Evolutionary conservation across 2,113 vertebrate genomes (phyloP).

Genomic region (Epinephelus fuscoguttatus): DNA sequence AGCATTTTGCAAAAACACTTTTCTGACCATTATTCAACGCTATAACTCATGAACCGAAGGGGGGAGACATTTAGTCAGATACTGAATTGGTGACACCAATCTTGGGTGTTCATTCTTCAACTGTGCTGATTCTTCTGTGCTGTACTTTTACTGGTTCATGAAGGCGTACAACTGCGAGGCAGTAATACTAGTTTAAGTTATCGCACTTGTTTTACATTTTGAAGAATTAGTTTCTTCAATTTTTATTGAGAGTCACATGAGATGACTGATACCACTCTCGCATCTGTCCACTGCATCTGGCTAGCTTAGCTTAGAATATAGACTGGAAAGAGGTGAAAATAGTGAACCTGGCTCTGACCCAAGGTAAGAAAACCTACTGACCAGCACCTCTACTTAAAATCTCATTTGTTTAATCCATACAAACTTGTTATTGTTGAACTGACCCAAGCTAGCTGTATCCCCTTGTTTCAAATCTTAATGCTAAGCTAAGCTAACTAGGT

Average conservation of each 20-base stretch:
- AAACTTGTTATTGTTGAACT: no score
- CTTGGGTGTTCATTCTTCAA: no score
- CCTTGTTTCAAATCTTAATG: neutral
- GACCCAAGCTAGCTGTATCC: neutral
- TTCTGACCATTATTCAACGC: no score
- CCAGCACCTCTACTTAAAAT: neutral
- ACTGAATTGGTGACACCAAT: no score
- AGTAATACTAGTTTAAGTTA: neutral
- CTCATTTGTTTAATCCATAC: neutral
- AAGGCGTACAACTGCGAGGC: no score
- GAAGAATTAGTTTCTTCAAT: neutral
- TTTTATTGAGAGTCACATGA: neutral
- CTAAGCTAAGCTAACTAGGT: neutral
- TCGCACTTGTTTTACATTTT: slow-evolving; percentile 3
- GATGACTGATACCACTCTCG: neutral
- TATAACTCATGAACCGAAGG: no score
- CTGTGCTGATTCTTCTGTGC: neutral
- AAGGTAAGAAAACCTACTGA: neutral
- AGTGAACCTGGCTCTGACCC: neutral
- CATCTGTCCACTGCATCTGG: neutral
- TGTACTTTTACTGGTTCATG: no score
- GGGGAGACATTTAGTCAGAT: no score
- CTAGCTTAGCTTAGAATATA: neutral
- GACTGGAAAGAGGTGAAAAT: neutral
- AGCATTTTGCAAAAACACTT: no score